Base-by-base conservation (phyloP, 2,797 vertebrate species). In the Aulostomus chinensis region DNA sequence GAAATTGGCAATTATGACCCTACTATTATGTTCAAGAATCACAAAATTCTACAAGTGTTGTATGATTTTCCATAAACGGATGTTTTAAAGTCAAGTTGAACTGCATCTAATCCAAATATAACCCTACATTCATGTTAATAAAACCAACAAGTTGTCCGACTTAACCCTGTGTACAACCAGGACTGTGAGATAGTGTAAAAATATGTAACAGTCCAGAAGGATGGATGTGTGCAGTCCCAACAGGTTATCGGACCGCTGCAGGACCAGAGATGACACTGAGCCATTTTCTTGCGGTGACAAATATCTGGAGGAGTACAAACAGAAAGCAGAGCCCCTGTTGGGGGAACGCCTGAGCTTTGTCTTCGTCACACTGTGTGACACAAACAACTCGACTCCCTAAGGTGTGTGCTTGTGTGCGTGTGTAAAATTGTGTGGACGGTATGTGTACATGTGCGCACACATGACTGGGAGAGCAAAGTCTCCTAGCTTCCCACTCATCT, bases 331-430 rank as follows among this genome's bases (percentile, higher is more conserved):
- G 73, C 56, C 59, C 80, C 74, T 80, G 79, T 71, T 78, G 85
- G 70, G 76, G 79, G 69, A 65, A 78, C 33, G 76, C 67, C 82
- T 71, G 52, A 85, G 80, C 79, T 79, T 79, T 84, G 80, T 86
- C 81, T 87, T 80, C 87, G 80, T 83, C 80, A 83, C 62, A 70
- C 68, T 68, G 75, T 69, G 81, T 80, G 76, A 85, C 79, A 83
- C 67, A 67, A 54, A 79, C 76, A 71, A 55, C 80, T 61, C 49
- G 48, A 32, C 78, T 80, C 78, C 76, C 78, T 25, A 59, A 77
- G 64, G 74, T 74, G 73, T 70, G 63, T 32, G 56, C 33, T 34
- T 49, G 45, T 60, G 65, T 70, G 72, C 59, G 36, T 51, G 53
- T 52, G 65, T 60, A 45, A 46, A 53, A 36, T 9, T 30, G 53